Conservation (phyloP, 2,113 vertebrate species). For the Nycticebus coucang region DNA sequence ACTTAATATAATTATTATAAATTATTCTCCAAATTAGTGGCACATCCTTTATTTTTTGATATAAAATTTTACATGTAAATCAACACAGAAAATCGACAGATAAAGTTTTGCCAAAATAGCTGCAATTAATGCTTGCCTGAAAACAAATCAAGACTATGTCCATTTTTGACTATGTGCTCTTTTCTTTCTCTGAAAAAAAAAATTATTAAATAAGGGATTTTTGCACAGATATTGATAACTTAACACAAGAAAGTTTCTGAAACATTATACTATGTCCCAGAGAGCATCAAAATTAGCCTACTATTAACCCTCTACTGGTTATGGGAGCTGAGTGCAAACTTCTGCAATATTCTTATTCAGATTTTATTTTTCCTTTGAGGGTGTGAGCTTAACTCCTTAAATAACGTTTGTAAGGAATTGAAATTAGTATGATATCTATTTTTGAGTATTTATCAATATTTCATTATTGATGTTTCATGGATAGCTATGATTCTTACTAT, state of each 20-base stretch:
- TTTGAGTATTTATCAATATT: not conserved
- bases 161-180: slow-evolving; percentile 21
- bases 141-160: not conserved
- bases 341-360: not conserved
- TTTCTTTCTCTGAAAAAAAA: not conserved
- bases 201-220: not conserved
- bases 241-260: slow-evolving; percentile 40
- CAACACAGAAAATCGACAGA: not conserved
- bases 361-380: not conserved
- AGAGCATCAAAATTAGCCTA: slow-evolving; percentile 14
- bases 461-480: not conserved
- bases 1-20: not conserved
- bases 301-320: not conserved
- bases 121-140: slow-evolving; percentile 13
- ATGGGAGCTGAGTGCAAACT: not conserved
- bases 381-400: not conserved
- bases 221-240: slow-evolving; percentile 48
- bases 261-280: not conserved
- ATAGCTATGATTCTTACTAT: not conserved
- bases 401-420: slow-evolving; percentile 43
- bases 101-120: not conserved
- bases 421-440: slow-evolving; percentile 15
- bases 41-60: not conserved
- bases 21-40: not conserved
- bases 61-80: not conserved